Evolutionary conservation across 2,797 vertebrate species (phyloP).

Genomic region (Gallinago stenura): DNA sequence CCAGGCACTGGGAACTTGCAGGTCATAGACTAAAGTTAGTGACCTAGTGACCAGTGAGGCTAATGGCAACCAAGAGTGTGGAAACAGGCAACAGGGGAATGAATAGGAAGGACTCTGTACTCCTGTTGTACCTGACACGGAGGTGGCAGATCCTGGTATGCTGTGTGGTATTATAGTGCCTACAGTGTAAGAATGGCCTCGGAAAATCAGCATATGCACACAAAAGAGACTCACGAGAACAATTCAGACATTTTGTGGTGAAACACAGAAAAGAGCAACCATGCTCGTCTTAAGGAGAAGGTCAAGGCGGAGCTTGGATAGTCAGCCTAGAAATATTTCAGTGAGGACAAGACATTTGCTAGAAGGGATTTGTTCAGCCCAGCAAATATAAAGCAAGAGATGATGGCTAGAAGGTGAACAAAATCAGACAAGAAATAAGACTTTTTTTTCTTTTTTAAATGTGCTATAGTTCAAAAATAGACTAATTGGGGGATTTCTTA

Average conservation of each 20-base stretch:
- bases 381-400: not conserved
- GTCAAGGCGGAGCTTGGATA: accelerated
- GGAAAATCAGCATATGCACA: not conserved
- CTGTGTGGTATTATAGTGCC: not conserved
- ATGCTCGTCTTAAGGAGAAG: not conserved
- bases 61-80: not conserved
- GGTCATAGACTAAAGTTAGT: not conserved
- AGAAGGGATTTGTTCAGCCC: not conserved
- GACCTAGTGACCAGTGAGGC: not conserved
- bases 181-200: not conserved
- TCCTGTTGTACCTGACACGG: not conserved
- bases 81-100: not conserved
- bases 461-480: not conserved
- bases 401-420: not conserved
- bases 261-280: not conserved
- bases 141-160: not conserved
- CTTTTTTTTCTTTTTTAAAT: not conserved
- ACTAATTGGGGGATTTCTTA: not conserved
- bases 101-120: not conserved
- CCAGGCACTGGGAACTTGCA: not conserved
- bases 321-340: not conserved
- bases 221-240: not conserved
- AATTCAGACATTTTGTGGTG: not conserved
- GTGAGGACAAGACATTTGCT: not conserved
- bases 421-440: not conserved